Percentiles rank a stretch among this genome's conserved stretches.
phyloP scores from a whole-genome alignment of 2,113 vertebrate genomes.

The Ceyx margarethae region DNA sequence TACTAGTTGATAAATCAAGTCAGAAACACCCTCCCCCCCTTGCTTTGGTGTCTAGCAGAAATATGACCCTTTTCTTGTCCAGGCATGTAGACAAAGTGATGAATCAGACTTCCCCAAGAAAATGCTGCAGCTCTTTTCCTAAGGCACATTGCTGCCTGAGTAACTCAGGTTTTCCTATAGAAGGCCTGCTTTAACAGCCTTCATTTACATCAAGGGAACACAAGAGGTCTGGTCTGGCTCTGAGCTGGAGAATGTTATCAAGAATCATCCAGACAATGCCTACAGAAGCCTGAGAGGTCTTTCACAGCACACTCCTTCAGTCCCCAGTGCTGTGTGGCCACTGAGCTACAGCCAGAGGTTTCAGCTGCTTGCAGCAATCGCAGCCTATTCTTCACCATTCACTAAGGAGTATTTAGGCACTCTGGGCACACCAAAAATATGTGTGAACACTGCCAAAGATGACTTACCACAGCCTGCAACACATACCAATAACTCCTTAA shows the following conservation, averaged over 20 bases:
- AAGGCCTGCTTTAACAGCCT: background rate
- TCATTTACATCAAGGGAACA: background rate
- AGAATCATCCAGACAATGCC: background rate
- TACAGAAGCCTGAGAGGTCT: background rate
- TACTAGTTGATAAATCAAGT: slow-evolving; percentile 61
- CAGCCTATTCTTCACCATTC: background rate
- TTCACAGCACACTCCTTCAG: background rate
- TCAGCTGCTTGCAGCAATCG: background rate
- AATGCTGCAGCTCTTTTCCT: slow-evolving; percentile 47
- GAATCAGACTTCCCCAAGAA: slow-evolving; percentile 60
- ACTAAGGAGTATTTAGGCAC: background rate
- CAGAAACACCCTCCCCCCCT: slow-evolving; percentile 10
- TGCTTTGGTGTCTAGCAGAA: slow-evolving; percentile 47
- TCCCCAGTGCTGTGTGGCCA: background rate
- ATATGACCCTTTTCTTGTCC: slow-evolving; percentile 59
- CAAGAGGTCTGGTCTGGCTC: background rate
- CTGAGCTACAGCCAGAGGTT: background rate
- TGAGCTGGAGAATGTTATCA: background rate
- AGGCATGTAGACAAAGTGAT: slow-evolving; percentile 57
- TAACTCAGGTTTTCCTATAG: slow-evolving; percentile 23
- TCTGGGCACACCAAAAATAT: background rate
- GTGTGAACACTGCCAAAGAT: background rate
- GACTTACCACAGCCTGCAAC: background rate
- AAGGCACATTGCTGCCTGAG: slow-evolving; percentile 10
- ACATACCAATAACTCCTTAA: background rate